Evolutionary conservation across 2,888 invertebrate genomes (phyloP).

Genomic region (Carabus problematicus): DNA sequence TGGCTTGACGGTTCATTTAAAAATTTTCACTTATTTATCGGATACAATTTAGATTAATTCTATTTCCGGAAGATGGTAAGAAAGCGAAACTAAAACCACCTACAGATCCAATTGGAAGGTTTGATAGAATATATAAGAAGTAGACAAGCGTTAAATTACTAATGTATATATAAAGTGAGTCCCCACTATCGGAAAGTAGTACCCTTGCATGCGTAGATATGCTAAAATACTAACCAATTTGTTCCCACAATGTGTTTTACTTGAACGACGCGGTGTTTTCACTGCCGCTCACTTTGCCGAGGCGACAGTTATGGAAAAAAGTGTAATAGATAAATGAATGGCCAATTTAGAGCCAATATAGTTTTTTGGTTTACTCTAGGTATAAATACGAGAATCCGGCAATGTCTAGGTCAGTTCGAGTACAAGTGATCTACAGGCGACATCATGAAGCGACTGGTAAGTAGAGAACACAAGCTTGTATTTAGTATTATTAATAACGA

Average conservation of each 20-base stretch:
- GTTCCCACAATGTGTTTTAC: neutral
- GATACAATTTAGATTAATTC: too few species aligned
- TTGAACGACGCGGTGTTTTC: constrained; percentile 10
- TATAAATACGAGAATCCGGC: constrained; percentile 23
- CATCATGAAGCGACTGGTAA: constrained; percentile 24
- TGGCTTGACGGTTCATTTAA: too few species aligned
- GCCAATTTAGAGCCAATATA: constrained; percentile 6
- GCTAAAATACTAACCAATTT: neutral
- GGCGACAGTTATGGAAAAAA: neutral
- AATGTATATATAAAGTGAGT: too few species aligned
- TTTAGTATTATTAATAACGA: neutral
- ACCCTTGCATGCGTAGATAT: neutral
- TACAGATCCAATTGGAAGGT: too few species aligned
- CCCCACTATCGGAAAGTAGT: too few species aligned
- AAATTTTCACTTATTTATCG: too few species aligned
- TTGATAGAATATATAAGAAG: too few species aligned
- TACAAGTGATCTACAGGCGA: neutral
- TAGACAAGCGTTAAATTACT: too few species aligned
- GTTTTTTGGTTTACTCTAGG: constrained; percentile 9
- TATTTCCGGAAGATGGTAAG: too few species aligned
- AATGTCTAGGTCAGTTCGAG: constrained; percentile 33
- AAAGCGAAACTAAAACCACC: too few species aligned
- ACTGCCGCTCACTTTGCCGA: constrained; percentile 16
- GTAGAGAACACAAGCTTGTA: neutral
- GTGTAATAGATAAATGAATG: constrained; percentile 17